These are phyloP conservation scores for Amazona vittata DNA, from an alignment of 2,113 vertebrate genomes.

Conservation along the genomic window DNA sequence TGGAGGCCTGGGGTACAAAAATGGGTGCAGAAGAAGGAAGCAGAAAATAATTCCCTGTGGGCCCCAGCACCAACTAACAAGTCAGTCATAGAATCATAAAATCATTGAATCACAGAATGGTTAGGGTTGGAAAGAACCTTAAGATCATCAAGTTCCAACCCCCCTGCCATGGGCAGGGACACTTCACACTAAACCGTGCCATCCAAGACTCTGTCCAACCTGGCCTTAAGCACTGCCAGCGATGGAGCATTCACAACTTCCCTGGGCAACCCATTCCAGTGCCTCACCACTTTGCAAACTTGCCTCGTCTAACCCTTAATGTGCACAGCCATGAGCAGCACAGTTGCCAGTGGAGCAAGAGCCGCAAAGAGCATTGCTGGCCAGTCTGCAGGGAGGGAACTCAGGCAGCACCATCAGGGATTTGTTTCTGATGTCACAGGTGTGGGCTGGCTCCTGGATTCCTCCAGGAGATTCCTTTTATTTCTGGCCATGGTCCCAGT, in stretches of 20 bases:
- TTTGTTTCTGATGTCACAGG: background rate
- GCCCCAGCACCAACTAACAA: background rate
- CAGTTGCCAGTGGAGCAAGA: rapidly evolving
- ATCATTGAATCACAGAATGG: background rate
- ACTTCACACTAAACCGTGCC: background rate
- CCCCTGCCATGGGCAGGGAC: no score
- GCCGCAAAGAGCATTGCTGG: background rate
- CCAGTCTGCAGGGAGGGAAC: no score
- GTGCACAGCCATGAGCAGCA: background rate
- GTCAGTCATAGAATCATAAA: background rate
- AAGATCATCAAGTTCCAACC: background rate
- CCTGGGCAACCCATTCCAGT: background rate
- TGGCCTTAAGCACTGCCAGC: background rate
- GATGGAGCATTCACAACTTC: background rate
- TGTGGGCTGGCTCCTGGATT: background rate
- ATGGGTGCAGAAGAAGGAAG: background rate
- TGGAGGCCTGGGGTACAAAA: background rate
- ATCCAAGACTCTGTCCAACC: background rate
- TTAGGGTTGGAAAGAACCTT: background rate
- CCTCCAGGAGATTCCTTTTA: slow-evolving; percentile 8
- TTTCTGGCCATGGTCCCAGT: background rate
- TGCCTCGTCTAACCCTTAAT: background rate
- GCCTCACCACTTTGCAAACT: background rate
- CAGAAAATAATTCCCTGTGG: background rate
- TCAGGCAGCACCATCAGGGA: background rate